Conservation (phyloP, 2,797 vertebrate species). For the Lacerta viridis region DNA sequence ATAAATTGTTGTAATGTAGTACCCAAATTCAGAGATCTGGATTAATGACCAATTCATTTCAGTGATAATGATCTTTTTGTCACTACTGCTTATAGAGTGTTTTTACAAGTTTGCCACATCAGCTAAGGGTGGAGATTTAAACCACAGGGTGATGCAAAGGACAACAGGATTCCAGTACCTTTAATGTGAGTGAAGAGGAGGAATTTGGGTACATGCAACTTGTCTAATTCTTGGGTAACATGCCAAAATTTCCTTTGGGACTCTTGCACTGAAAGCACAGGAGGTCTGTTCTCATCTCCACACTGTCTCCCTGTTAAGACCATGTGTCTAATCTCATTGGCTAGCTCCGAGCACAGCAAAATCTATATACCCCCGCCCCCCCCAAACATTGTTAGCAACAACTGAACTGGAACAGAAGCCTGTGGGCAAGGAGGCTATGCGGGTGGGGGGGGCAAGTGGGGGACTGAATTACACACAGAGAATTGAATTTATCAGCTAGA, state of each 20-base stretch:
- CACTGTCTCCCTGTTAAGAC: not conserved
- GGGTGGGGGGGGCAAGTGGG: not conserved
- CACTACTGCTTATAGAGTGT: not conserved
- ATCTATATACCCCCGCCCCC: not conserved
- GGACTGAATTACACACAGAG: not conserved
- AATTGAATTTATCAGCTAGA: constrained; percentile 6
- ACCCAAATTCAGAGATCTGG: not conserved
- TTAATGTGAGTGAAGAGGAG: not conserved
- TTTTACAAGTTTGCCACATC: not conserved
- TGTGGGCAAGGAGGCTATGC: not conserved
- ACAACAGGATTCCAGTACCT: not conserved
- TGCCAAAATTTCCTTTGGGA: not conserved
- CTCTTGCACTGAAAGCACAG: not conserved
- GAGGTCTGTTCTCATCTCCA: not conserved
- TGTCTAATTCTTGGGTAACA: not conserved
- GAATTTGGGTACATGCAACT: not conserved
- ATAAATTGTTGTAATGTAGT: not conserved
- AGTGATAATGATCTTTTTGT: not conserved
- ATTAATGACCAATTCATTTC: not conserved
- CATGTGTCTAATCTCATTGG: not conserved
- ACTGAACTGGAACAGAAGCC: not conserved
- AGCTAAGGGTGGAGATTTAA: not conserved
- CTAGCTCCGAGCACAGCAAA: not conserved
- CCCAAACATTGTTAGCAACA: not conserved
- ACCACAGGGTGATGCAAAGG: not conserved